Evolutionary conservation across 2,888 invertebrate species (phyloP).

Genomic region (Cistogaster globosa): DNA sequence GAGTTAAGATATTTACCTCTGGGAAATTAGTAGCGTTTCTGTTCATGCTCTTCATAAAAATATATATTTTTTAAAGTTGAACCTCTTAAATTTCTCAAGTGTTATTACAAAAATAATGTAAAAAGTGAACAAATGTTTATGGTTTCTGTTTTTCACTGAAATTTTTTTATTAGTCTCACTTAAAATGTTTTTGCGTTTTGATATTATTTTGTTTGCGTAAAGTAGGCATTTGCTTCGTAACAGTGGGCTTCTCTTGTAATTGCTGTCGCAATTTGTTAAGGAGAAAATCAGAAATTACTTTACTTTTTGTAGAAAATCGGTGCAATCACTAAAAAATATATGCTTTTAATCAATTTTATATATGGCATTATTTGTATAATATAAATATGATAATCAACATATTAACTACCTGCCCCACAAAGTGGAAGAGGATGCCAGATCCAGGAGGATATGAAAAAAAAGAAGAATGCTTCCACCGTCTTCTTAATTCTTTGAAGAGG

Average conservation of each 20-base stretch:
- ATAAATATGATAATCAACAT: too few species aligned
- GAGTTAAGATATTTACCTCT: conserved; percentile 46
- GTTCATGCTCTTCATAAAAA: conserved; percentile 9
- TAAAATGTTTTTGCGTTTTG: conserved; percentile 35
- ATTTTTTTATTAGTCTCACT: conserved; percentile 46
- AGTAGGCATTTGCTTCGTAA: neutral
- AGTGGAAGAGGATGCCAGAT: too few species aligned
- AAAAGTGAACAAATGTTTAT: conserved; percentile 26
- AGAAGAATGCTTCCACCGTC: too few species aligned
- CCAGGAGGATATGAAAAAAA: too few species aligned
- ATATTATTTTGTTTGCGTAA: neutral
- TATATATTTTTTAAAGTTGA: conserved; percentile 7
- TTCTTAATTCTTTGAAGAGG: too few species aligned
- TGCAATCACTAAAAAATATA: too few species aligned
- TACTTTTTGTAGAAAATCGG: too few species aligned
- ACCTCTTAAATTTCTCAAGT: conserved; percentile 53
- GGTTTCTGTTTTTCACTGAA: neutral
- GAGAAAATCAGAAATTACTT: too few species aligned
- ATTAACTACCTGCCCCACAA: too few species aligned
- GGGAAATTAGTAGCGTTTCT: conserved; percentile 64
- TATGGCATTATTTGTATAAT: too few species aligned
- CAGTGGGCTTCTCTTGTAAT: neutral
- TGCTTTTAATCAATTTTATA: too few species aligned
- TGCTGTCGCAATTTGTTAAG: too few species aligned
- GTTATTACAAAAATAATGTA: conserved; percentile 53